Conservation (phyloP, 2,888 invertebrate genomes). For the Homarus gammarus region DNA sequence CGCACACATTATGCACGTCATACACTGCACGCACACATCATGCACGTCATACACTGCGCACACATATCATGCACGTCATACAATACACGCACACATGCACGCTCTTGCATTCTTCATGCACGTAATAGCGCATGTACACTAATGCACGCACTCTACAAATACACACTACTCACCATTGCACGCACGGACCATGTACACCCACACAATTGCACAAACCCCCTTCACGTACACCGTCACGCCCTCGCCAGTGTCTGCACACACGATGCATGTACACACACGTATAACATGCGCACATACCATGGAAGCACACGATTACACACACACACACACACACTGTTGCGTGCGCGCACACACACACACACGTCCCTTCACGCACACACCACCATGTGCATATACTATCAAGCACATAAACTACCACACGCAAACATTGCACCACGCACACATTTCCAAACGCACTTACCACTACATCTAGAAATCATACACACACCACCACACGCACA, state of each 20-base stretch:
- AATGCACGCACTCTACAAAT: no score
- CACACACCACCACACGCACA: neutral
- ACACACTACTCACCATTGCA: no score
- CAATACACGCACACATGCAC: no score
- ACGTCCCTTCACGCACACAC: no score
- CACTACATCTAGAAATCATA: neutral
- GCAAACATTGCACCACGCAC: neutral
- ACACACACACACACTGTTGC: neutral
- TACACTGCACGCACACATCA: no score
- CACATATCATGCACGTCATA: no score
- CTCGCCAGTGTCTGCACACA: no score
- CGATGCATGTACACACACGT: neutral
- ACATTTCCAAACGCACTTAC: neutral
- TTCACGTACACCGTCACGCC: no score
- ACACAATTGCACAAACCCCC: neutral
- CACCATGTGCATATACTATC: neutral
- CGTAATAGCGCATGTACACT: no score
- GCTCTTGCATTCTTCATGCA: no score
- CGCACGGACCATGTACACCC: neutral
- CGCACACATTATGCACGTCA: no score
- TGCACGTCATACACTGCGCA: no score
- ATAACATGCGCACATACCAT: neutral
- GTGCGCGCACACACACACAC: neutral
- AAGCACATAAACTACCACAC: neutral
- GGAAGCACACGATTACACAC: neutral